Conservation (phyloP, 2,888 invertebrate genomes). For the Ochlodes sylvanus region DNA sequence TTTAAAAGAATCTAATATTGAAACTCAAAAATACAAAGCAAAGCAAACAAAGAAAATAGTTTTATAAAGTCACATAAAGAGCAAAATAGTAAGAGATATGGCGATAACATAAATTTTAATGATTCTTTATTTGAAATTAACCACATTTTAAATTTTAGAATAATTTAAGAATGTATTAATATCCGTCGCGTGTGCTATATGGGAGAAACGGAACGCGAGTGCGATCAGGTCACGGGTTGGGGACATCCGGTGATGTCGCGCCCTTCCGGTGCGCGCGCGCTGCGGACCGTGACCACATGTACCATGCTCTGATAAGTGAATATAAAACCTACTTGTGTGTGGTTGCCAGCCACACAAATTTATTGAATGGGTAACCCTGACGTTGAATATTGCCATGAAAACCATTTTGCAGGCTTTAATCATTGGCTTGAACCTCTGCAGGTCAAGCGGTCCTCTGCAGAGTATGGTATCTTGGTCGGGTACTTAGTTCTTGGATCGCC, state of each 20-base stretch:
- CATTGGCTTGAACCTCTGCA: too few relatives aligned
- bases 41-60: neutral
- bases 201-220: constrained; percentile 67
- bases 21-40: neutral
- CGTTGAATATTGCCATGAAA: constrained; percentile 8
- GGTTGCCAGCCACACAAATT: constrained; percentile 21
- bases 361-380: constrained; percentile 33
- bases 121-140: neutral
- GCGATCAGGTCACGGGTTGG: constrained; percentile 73
- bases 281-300: constrained; percentile 67
- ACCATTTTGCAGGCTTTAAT: neutral
- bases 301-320: constrained; percentile 74
- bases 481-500: too few relatives aligned
- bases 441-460: too few relatives aligned
- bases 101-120: neutral
- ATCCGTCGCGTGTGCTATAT: constrained; percentile 64
- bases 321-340: constrained; percentile 52
- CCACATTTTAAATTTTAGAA: too few relatives aligned
- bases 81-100: neutral
- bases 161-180: too few relatives aligned
- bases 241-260: constrained; percentile 75
- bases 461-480: too few relatives aligned
- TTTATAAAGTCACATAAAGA: neutral
- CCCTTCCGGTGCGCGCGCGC: constrained; percentile 81
- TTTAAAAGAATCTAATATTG: neutral